phyloP scores from a whole-genome alignment of 2,797 vertebrate species.

The Muscicapa comitata region DNA sequence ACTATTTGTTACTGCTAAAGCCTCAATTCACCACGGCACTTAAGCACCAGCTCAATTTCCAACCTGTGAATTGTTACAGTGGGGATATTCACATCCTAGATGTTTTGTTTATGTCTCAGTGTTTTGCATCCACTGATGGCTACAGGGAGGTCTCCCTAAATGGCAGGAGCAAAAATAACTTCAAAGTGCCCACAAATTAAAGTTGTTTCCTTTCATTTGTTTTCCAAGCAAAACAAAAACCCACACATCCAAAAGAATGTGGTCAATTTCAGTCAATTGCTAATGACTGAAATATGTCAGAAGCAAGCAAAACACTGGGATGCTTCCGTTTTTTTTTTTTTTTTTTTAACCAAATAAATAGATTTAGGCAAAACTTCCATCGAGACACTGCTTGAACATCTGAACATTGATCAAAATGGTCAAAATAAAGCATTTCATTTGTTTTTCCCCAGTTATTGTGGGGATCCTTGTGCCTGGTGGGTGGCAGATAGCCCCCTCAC shows the following conservation, averaged over 20 bases:
- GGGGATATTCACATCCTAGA: neutral
- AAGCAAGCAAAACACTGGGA: neutral
- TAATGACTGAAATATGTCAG: neutral
- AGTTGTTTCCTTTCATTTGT: neutral
- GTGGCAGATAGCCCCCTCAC: neutral
- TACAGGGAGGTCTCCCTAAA: neutral
- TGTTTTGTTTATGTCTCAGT: neutral
- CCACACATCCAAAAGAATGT: neutral
- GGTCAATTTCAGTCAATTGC: neutral
- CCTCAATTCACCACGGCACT: neutral
- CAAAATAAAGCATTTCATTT: neutral
- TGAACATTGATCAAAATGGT: neutral
- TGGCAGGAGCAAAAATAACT: neutral
- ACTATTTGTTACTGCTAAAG: neutral
- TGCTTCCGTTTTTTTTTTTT: neutral
- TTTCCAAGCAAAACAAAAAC: slow-evolving; percentile 1
- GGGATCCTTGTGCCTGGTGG: neutral
- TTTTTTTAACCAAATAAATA: neutral
- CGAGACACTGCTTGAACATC: neutral
- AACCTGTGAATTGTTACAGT: neutral
- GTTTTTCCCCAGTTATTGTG: neutral
- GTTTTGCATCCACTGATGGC: neutral
- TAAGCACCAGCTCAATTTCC: neutral
- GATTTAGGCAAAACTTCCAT: neutral
- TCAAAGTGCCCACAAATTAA: neutral